Conservation (phyloP, 2,888 invertebrate genomes). For the Pristionchus entomophagus region DNA sequence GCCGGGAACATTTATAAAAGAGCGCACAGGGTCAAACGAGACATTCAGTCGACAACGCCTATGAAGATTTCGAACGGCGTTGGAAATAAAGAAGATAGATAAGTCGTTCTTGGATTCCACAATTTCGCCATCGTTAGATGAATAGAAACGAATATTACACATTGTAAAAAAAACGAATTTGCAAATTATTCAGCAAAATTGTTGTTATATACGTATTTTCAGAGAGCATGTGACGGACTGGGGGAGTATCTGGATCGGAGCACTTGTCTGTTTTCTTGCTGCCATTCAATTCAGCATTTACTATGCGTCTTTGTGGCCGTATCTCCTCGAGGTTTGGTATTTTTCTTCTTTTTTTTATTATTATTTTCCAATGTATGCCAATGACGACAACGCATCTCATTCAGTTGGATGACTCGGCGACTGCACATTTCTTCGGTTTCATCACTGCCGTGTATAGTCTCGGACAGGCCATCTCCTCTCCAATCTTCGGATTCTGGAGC, state of each 20-base stretch:
- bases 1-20: background rate
- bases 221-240: slow-evolving; percentile 50
- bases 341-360: too few species aligned
- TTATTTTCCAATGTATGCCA: too few species aligned
- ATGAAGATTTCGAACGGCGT: background rate
- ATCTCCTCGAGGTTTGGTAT: slow-evolving; percentile 52
- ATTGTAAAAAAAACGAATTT: too few species aligned
- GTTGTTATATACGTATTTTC: too few species aligned
- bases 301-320: slow-evolving; percentile 57
- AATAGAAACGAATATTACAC: too few species aligned
- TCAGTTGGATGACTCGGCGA: slow-evolving; percentile 49
- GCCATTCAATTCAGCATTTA: slow-evolving; percentile 54
- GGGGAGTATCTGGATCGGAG: slow-evolving; percentile 51
- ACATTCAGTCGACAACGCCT: background rate
- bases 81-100: background rate
- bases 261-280: slow-evolving; percentile 47
- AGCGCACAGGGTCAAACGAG: background rate
- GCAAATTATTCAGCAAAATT: too few species aligned
- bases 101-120: too few species aligned
- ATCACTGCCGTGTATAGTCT: slow-evolving; percentile 62
- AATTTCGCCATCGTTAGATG: too few species aligned
- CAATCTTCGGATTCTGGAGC: slow-evolving; percentile 59
- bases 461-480: slow-evolving; percentile 59
- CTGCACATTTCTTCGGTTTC: slow-evolving; percentile 61
- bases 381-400: background rate